Evolutionary conservation across 2,113 vertebrate genomes (phyloP), one percentile per base, ranked within the genome.

Genomic region (Pseudopodoces humilis): DNA sequence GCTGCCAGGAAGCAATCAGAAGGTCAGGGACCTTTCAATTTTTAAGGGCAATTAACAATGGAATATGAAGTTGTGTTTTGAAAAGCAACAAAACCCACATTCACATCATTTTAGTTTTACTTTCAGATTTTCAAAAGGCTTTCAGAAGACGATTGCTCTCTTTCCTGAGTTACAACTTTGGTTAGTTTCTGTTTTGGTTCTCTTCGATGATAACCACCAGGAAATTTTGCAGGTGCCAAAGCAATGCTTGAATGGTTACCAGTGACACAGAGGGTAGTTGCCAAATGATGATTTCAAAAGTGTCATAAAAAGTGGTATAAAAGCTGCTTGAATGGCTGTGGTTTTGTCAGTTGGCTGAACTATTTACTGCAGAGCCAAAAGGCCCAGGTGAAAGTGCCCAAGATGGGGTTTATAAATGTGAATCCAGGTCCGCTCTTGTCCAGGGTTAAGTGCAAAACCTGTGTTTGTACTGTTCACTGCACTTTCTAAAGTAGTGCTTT

Each of bases 401-500:
- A 79, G 64, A 62, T 27, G 25, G 28, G 22, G 28, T 83, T 77
- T 74, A 22, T n/a, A 58, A 86, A 72, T 24, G 22, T 1, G 33
- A 82, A 69, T 43, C 25, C 56, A 83, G n/a, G 76, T 53, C 64
- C 85, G 41, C 41, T 80, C 31, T 69, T 92, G 18, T 79, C 41
- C 39, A 33, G 55, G 33, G 43, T 88, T 65, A 81, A 74, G 46
- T 74, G 58, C 27, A 81, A 68, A 84, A 62, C 12, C n/a, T 65
- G 41, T 2, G 3, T 90, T 78, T 59, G 60, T n/a, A 81, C 52
- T 0, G 0, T 41, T 80, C 43, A 33, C 10, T 67, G 52, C 0
- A 2, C 43, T 71, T 93, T 87, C 77, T 39, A 85, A 58, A 83
- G 62, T 67, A 80, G 33, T 25, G 63, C 30, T 87, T 94, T 76